A percentile compares a stretch with the other conserved stretches of the same genome.
Evolutionary conservation across 2,888 invertebrate genomes (phyloP).

Genomic region (Metopia argyrocephala): DNA sequence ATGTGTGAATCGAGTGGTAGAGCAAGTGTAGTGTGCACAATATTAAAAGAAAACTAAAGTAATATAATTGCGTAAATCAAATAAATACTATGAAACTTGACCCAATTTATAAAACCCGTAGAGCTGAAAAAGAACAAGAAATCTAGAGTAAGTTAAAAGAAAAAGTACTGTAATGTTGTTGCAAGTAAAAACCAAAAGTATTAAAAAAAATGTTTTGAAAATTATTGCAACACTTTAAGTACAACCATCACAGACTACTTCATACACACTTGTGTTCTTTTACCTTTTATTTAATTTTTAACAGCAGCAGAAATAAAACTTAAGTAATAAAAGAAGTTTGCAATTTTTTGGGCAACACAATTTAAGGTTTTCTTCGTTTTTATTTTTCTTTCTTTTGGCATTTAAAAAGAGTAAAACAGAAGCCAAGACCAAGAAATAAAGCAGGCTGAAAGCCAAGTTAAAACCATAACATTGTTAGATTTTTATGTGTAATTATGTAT

Average conservation of each 20-base stretch:
- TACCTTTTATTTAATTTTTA: neutral
- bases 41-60: neutral
- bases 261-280: neutral
- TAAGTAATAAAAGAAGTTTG: conserved; percentile 1
- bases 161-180: neutral
- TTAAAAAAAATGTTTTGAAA: neutral
- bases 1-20: no score
- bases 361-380: neutral
- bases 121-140: neutral
- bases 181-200: neutral
- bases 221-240: neutral
- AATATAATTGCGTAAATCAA: neutral
- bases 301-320: neutral
- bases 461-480: conserved; percentile 29
- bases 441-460: conserved; percentile 22
- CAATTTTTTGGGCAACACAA: neutral
- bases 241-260: neutral
- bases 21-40: neutral
- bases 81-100: conserved; percentile 28
- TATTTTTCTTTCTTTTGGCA: neutral
- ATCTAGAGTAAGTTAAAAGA: neutral
- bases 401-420: neutral
- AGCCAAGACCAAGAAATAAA: conserved; percentile 5
- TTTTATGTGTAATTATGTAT: conserved; percentile 36
- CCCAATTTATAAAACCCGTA: conserved; percentile 9